These are phyloP conservation scores for Xiphydria camelus DNA, from an alignment of 2,888 invertebrate species.

Conservation along the genomic window DNA sequence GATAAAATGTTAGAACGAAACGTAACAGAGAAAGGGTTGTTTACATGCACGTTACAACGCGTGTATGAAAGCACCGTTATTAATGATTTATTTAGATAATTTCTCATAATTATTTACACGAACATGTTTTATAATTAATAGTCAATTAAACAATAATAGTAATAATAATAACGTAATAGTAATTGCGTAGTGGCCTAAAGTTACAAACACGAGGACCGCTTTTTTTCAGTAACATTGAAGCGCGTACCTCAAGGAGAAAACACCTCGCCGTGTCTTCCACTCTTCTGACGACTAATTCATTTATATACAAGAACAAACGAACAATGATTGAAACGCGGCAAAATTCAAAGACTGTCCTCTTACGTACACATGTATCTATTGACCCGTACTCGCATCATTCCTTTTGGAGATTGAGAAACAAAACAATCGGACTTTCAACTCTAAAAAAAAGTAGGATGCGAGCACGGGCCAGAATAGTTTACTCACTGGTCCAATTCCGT, in stretches of 20 bases:
- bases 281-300: neutral
- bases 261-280: no score
- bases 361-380: no score
- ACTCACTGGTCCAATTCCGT: no score
- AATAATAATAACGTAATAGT: constrained; percentile 16
- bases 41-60: constrained; percentile 18
- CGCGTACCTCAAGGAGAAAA: neutral
- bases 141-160: constrained; percentile 36
- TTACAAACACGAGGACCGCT: neutral
- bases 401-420: no score
- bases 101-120: constrained; percentile 50
- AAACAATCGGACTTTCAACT: no score
- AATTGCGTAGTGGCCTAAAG: neutral
- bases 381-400: no score
- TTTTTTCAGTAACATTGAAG: no score
- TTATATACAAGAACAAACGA: neutral
- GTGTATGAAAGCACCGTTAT: constrained; percentile 52
- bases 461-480: no score
- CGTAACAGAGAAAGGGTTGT: constrained; percentile 14
- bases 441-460: no score
- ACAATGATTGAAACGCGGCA: neutral
- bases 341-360: neutral
- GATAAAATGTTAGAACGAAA: constrained; percentile 11
- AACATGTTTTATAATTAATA: constrained; percentile 43
- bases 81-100: constrained; percentile 48